Base-by-base conservation (phyloP, 2,797 vertebrate genomes). In the Apogon hyalosoma region DNA sequence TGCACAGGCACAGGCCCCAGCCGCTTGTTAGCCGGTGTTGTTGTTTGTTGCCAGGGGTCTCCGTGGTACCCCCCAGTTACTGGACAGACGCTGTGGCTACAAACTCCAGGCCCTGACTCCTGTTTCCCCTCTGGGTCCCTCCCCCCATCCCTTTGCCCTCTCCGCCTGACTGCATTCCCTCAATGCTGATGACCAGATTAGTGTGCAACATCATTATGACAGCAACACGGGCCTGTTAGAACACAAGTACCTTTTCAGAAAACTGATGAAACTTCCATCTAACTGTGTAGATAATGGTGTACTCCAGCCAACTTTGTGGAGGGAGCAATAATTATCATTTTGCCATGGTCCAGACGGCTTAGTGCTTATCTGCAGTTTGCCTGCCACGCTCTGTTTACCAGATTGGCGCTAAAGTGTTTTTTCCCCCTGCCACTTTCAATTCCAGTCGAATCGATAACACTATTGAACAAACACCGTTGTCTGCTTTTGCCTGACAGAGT, bases 11-110 rank as follows among this genome's bases (percentile, higher is more conserved):
- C 56, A 21, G 76, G 62, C 77, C 51, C 79, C 86, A 11, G 75
- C 43, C 36, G 58, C 75, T 88, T 69, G 53, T 93, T 88, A 92
- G 87, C 75, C 62, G 62, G 55, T 83, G 88, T 79, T 83, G 84
- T 89, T 92, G 86, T 89, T 91, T 91, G 89, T 83, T 86, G 82
- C 84, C 77, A 54, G 73, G 54, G 88, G 87, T 90, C 86, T 73
- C 72, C 63, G 77, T 77, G 79, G 84, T 80, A 62, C 83, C 85
- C 73, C 77, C 43, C 63, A 77, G 87, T 79, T 75, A 82, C 79
- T 80, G 79, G 81, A 88, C 84, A 93, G 92, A 93, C 89, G 77
- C 69, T 41, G 53, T 80, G 92, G 86, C 92, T 92, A 88, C 90
- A 88, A 81, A 87, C 75, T 63, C 38, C 0, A 6, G 61, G 71